These are phyloP conservation scores for Aurelia sp. DNA, from an alignment of 30 jellyfish, hydroid and myxozoan species.

Conservation along the genomic window DNA sequence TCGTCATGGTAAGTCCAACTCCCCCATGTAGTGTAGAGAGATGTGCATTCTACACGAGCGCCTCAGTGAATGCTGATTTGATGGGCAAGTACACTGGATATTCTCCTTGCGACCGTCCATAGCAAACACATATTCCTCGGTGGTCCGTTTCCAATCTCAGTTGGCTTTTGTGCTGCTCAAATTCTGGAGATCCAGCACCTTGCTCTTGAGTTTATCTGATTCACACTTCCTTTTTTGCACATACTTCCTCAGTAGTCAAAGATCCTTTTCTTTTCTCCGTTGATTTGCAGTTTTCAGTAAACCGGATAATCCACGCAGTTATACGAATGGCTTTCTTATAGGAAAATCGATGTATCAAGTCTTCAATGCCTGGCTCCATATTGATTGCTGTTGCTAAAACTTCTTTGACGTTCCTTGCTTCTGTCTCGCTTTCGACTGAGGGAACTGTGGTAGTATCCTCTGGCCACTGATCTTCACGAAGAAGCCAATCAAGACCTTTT, in stretches of 20 bases:
- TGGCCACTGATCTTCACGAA: background rate
- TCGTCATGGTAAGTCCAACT: background rate
- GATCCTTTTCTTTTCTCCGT: background rate
- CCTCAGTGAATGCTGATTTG: background rate
- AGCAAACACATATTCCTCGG: background rate
- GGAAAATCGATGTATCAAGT: background rate
- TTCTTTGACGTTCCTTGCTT: constrained; percentile 3
- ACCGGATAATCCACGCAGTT: constrained; percentile 9
- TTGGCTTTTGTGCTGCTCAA: too few species aligned
- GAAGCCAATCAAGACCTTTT: constrained; percentile 25
- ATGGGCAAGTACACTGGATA: background rate
- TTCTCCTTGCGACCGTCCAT: background rate
- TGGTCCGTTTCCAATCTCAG: too few species aligned
- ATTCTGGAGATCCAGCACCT: too few species aligned
- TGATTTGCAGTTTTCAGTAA: background rate
- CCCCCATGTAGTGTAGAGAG: constrained; percentile 14
- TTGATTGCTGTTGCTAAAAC: background rate
- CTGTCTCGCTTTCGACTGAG: background rate
- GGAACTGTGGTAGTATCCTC: background rate
- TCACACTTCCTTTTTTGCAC: background rate
- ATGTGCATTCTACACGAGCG: background rate
- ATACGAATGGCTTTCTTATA: background rate
- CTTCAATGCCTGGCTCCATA: background rate
- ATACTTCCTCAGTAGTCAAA: background rate
- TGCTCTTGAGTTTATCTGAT: background rate